phyloP scores from a whole-genome alignment of 2,113 vertebrate genomes.

The Cavia porcellus region DNA sequence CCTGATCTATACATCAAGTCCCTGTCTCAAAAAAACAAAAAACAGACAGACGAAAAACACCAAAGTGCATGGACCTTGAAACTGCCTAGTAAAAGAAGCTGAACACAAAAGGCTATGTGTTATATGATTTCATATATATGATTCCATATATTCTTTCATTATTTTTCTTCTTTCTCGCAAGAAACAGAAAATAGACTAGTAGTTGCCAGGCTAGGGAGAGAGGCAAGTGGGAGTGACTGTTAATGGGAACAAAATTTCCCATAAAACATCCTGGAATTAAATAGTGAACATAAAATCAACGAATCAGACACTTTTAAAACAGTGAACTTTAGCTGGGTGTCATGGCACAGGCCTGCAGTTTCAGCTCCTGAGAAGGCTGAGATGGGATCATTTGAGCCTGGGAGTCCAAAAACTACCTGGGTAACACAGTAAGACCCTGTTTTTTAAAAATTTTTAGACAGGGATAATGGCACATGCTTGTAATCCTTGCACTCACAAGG shows the following conservation, averaged over 20 bases:
- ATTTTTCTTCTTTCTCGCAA: no score
- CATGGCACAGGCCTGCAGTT: neutral
- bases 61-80: neutral
- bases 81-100: neutral
- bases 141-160: no score
- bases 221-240: neutral
- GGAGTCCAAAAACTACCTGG: neutral
- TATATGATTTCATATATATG: neutral
- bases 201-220: neutral
- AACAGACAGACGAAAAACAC: no score
- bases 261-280: neutral
- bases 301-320: neutral
- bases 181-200: neutral
- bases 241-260: neutral
- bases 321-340: neutral
- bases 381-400: neutral
- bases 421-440: neutral
- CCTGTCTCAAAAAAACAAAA: neutral
- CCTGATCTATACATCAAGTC: no score
- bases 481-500: neutral
- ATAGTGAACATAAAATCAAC: neutral
- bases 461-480: neutral
- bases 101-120: neutral
- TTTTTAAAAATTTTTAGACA: neutral
- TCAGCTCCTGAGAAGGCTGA: neutral